phyloP scores from a whole-genome alignment of 2,888 invertebrate species.

The Himalopsyche anomala region DNA sequence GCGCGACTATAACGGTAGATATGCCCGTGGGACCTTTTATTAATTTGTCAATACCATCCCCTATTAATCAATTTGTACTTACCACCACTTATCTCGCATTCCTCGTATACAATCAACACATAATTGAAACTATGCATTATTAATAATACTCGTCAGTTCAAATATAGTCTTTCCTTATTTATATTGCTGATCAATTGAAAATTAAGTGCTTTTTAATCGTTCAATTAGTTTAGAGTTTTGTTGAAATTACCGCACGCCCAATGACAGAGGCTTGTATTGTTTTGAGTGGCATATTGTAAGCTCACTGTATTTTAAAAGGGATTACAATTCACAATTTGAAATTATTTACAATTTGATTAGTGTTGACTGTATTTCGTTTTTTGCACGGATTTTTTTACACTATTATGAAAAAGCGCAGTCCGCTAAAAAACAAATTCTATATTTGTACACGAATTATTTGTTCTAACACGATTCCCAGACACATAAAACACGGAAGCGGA shows the following conservation, averaged over 20 bases:
- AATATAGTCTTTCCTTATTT: not conserved
- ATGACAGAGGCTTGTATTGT: not conserved
- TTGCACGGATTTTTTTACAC: no score
- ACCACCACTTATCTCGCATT: slow-evolving; percentile 12
- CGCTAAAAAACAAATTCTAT: no score
- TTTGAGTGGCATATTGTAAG: no score
- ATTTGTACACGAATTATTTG: no score
- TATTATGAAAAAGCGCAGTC: no score
- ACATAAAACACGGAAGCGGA: no score
- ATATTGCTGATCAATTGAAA: not conserved
- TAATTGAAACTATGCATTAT: not conserved
- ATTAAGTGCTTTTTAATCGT: not conserved
- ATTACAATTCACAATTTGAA: no score
- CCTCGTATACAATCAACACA: slow-evolving; percentile 4
- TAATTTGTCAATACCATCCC: slow-evolving; percentile 17
- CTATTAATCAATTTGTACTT: not conserved
- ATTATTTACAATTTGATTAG: no score
- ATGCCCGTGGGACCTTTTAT: not conserved
- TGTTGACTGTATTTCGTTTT: no score
- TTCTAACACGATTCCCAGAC: no score
- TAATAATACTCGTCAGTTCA: not conserved
- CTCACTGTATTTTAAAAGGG: no score
- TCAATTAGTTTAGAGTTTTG: not conserved
- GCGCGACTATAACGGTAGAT: no score
- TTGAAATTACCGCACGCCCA: not conserved